Evolutionary conservation across 23 tunicate genomes (phyloP).

Genomic region (Styela plicata): DNA sequence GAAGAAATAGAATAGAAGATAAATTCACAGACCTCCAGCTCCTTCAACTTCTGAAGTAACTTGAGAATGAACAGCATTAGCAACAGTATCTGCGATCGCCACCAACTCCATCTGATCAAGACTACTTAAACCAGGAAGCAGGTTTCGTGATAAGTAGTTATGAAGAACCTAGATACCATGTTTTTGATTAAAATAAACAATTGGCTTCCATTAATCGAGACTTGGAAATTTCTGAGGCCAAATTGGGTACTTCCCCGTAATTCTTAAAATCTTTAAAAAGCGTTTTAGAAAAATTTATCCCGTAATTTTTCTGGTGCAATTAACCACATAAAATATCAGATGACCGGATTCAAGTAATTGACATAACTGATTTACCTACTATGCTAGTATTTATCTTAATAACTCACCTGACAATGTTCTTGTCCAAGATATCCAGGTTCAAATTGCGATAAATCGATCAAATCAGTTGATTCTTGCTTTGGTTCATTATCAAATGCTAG

Average conservation of each 20-base stretch:
- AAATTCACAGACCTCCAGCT: neutral
- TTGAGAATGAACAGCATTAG: constrained; percentile 17
- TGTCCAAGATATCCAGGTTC: constrained; percentile 79
- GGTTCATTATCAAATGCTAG: constrained; percentile 15
- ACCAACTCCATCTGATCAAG: constrained; percentile 85
- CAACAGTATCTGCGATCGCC: constrained; percentile 84
- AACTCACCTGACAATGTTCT: constrained; percentile 80
- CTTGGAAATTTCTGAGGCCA: too few species aligned
- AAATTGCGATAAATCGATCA: constrained; percentile 60
- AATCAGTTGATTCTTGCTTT: constrained; percentile 32
- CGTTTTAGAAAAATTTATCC: too few species aligned
- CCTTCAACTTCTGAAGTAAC: neutral
- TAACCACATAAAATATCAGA: too few species aligned
- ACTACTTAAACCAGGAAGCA: constrained; percentile 71
- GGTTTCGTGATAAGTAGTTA: constrained; percentile 57
- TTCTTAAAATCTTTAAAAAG: too few species aligned
- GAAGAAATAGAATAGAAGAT: neutral
- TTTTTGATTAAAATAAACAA: too few species aligned
- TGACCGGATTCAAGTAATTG: too few species aligned
- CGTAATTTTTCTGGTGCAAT: too few species aligned
- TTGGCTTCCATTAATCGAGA: too few species aligned
- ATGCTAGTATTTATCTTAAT: too few species aligned
- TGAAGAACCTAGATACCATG: constrained; percentile 36
- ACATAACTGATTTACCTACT: too few species aligned
- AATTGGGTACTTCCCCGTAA: too few species aligned